These are phyloP conservation scores for Hemiscyllium ocellatum DNA, from an alignment of 2,113 vertebrate genomes.

Conservation along the genomic window DNA sequence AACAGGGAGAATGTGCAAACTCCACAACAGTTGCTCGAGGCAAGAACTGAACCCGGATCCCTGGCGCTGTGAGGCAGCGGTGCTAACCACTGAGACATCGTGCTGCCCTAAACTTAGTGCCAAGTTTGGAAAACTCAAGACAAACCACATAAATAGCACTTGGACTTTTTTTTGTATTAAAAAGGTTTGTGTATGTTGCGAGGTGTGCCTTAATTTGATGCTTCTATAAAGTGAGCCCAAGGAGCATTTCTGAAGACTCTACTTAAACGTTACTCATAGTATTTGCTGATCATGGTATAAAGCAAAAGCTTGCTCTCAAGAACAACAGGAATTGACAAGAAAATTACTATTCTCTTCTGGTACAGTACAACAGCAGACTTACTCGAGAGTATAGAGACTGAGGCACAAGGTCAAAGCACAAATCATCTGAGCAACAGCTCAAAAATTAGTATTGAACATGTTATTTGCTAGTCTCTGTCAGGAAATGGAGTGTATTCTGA, in stretches of 20 bases:
- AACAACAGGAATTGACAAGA: not conserved
- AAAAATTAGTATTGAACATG: not conserved
- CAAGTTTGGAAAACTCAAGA: not conserved
- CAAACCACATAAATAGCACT: not conserved
- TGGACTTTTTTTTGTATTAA: not conserved
- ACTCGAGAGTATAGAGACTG: not conserved
- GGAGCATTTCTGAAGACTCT: not conserved
- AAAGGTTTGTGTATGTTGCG: not conserved
- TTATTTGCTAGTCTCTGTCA: not conserved
- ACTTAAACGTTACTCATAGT: not conserved
- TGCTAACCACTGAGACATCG: no score
- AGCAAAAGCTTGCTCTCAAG: not conserved
- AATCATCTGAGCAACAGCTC: not conserved
- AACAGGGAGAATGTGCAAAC: no score
- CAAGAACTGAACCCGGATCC: no score
- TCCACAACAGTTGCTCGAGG: no score
- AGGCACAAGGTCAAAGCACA: not conserved
- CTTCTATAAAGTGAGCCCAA: not conserved
- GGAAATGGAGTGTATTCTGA: not conserved
- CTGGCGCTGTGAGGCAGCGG: no score
- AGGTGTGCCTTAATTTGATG: not conserved
- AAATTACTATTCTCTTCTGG: not conserved
- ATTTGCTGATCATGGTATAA: not conserved
- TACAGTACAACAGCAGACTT: not conserved
- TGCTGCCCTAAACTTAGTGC: no score